phyloP scores from a whole-genome alignment of 1,140 invertebrate genomes.

The Sycobia sp. region DNA sequence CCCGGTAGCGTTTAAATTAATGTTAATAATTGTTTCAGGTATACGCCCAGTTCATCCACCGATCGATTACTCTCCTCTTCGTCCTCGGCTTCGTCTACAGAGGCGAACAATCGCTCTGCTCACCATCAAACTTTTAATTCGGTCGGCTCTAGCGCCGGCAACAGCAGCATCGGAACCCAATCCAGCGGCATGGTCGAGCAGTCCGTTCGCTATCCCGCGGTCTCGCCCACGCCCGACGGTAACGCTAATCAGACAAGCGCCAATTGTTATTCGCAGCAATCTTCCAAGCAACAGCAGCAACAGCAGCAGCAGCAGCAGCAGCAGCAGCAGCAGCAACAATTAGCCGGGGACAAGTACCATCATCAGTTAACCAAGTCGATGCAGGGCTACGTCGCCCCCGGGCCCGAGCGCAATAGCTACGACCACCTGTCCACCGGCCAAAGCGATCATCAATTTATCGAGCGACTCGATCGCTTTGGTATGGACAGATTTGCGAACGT shows the following conservation, averaged over 20 bases:
- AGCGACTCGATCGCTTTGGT: conserved; percentile 44
- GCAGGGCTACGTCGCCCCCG: conserved; percentile 35
- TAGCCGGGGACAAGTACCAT: conserved; percentile 42
- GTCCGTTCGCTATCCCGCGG: conserved; percentile 36
- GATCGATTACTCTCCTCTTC: conserved; percentile 54
- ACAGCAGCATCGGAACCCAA: conserved; percentile 38
- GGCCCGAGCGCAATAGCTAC: conserved; percentile 26
- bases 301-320: conserved; percentile 26
- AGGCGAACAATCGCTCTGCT: not conserved
- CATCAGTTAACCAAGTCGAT: conserved; percentile 44
- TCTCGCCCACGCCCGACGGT: conserved; percentile 44
- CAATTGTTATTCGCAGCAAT: conserved; percentile 23
- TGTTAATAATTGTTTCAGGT: too few relatives aligned
- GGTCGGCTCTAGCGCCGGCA: conserved; percentile 8
- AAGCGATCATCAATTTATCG: conserved; percentile 35
- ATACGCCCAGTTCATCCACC: conserved; percentile 49
- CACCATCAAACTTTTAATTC: conserved; percentile 24
- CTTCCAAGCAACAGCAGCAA: conserved; percentile 28
- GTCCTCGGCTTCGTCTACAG: conserved; percentile 63
- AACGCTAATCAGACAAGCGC: conserved; percentile 22
- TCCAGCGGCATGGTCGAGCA: conserved; percentile 33
- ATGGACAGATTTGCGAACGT: conserved; percentile 6
- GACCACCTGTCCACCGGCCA: conserved; percentile 42
- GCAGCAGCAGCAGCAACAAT: conserved; percentile 17
- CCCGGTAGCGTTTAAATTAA: too few relatives aligned